Percentiles rank a stretch among this genome's conserved stretches.
These are phyloP conservation scores for Tuta absoluta DNA, from an alignment of 2,888 invertebrate species.

Conservation along the genomic window DNA sequence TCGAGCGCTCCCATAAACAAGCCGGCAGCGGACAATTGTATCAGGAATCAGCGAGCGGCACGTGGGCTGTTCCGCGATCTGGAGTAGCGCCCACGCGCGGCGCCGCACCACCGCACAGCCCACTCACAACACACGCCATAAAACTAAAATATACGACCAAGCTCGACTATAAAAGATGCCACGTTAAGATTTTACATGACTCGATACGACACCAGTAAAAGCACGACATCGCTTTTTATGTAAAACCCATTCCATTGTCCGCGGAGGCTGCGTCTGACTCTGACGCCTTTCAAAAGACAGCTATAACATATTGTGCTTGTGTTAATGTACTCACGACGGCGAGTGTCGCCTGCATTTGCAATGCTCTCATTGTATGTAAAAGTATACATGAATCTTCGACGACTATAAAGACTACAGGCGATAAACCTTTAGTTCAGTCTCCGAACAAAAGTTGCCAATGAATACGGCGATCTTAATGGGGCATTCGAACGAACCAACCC, in stretches of 20 bases:
- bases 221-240: conserved; percentile 40
- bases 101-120: conserved; percentile 66
- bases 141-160: conserved; percentile 69
- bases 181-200: conserved; percentile 65
- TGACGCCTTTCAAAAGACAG: conserved; percentile 24
- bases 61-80: conserved; percentile 61
- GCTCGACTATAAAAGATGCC: conserved; percentile 64
- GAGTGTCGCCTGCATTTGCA: conserved; percentile 19
- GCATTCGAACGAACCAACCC: neutral
- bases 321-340: conserved; percentile 18
- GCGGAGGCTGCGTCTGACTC: conserved; percentile 21
- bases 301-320: conserved; percentile 11
- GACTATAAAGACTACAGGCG: neutral
- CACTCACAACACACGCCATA: conserved; percentile 58
- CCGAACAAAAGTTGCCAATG: conserved; percentile 1
- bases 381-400: conserved; percentile 14
- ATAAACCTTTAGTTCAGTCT: neutral
- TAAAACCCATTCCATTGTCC: conserved; percentile 27
- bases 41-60: conserved; percentile 64
- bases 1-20: conserved; percentile 68
- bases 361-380: conserved; percentile 19
- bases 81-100: conserved; percentile 75
- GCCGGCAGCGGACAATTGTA: conserved; percentile 69
- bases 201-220: conserved; percentile 65
- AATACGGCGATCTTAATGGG: neutral